Conservation (phyloP, 2,113 vertebrate species). For the Sphyrna mokarran region DNA sequence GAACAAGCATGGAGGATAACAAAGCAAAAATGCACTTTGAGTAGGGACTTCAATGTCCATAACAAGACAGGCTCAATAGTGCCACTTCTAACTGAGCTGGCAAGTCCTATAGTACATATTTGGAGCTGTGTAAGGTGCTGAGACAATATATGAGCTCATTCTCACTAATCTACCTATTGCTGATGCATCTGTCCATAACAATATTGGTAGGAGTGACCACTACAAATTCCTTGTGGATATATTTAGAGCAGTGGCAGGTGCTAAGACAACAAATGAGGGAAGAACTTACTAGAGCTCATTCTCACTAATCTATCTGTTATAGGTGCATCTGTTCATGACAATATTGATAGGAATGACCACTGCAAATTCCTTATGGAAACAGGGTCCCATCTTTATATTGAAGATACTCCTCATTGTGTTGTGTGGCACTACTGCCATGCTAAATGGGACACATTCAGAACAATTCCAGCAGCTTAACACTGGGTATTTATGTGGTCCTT, state of each 20-base stretch:
- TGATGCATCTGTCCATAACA: neutral
- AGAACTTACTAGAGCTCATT: neutral
- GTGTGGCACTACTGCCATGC: neutral
- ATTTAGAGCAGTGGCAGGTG: too few species aligned
- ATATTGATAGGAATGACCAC: neutral
- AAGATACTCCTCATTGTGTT: neutral
- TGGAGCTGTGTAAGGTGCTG: neutral
- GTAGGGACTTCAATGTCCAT: neutral
- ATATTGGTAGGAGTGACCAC: neutral
- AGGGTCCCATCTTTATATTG: neutral
- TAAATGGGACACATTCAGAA: neutral
- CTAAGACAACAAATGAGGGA: neutral
- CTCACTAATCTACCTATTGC: neutral
- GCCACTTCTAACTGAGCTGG: neutral
- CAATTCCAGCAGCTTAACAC: neutral
- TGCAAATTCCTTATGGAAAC: neutral
- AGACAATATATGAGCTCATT: neutral
- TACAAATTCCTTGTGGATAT: neutral
- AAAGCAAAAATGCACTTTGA: neutral
- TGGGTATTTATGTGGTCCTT: neutral
- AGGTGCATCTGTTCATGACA: neutral
- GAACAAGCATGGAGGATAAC: too few species aligned
- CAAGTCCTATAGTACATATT: neutral
- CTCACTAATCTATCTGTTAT: neutral
- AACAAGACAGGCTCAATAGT: neutral